phyloP scores from a whole-genome alignment of 2,888 invertebrate genomes.

The Tenthredo distinguenda region DNA sequence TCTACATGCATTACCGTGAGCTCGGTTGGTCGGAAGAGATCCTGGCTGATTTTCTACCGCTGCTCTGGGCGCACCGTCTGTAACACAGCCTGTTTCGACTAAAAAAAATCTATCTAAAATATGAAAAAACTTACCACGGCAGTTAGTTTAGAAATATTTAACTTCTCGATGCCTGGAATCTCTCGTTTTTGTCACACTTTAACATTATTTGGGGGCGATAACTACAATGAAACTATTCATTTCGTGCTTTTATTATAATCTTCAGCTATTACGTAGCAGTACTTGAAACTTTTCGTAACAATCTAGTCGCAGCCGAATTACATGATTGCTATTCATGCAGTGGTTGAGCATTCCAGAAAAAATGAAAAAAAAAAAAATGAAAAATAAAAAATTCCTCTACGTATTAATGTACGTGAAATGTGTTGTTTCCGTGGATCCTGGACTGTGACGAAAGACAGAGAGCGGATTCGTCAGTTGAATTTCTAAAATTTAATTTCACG shows the following conservation, averaged over 20 bases:
- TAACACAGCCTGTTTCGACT: slow-evolving; percentile 48
- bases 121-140: slow-evolving; percentile 25
- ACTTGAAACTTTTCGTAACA: background rate
- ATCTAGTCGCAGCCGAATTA: background rate
- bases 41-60: slow-evolving; percentile 40
- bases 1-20: slow-evolving; percentile 49
- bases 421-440: background rate
- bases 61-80: slow-evolving; percentile 51
- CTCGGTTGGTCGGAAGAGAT: slow-evolving; percentile 28
- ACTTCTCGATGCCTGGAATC: background rate
- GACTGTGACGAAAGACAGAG: background rate
- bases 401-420: background rate
- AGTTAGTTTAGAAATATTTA: slow-evolving; percentile 15
- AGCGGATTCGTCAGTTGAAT: background rate
- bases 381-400: background rate
- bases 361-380: background rate
- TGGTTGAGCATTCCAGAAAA: background rate
- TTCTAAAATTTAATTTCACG: background rate
- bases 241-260: background rate
- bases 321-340: slow-evolving; percentile 19
- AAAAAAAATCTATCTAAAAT: background rate
- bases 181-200: background rate
- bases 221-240: background rate
- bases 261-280: background rate
- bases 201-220: background rate